A percentile compares a stretch with the other conserved stretches of the same genome.
phyloP scores from a whole-genome alignment of 2,888 invertebrate species.

The Laspeyria flexula region DNA sequence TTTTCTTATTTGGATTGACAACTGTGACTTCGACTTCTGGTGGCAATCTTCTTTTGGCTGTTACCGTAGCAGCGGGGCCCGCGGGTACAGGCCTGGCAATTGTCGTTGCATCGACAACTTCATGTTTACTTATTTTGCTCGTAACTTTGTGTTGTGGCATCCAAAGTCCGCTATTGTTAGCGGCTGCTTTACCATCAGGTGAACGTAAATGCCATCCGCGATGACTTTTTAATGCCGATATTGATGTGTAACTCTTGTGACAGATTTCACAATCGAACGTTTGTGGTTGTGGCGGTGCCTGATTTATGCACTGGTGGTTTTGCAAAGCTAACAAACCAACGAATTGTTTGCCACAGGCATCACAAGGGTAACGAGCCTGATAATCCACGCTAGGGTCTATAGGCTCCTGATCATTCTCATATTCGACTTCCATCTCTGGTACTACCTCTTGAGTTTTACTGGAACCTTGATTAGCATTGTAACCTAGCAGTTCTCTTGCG shows the following conservation, averaged over 20 bases:
- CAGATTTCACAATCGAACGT: constrained; percentile 88
- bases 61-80: constrained; percentile 48
- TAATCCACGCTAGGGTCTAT: constrained; percentile 75
- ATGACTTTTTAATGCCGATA: constrained; percentile 88
- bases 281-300: constrained; percentile 64
- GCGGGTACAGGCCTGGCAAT: constrained; percentile 60
- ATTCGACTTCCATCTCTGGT: constrained; percentile 68
- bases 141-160: constrained; percentile 85
- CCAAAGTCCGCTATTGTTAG: constrained; percentile 82
- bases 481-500: constrained; percentile 80
- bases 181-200: constrained; percentile 83
- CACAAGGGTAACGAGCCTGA: constrained; percentile 83
- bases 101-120: constrained; percentile 71
- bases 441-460: constrained; percentile 66
- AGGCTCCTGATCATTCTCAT: constrained; percentile 72
- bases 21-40: constrained; percentile 84
- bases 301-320: constrained; percentile 84
- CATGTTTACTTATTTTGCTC: constrained; percentile 81
- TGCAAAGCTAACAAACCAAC: constrained; percentile 82
- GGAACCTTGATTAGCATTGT: constrained; percentile 75
- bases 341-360: constrained; percentile 84
- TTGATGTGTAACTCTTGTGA: constrained; percentile 88
- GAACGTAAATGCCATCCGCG: constrained; percentile 89
- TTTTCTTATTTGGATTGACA: constrained; percentile 80
- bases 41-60: constrained; percentile 74